Evolutionary conservation across 2,113 vertebrate species (phyloP).

Genomic region (Shinisaurus crocodilurus): DNA sequence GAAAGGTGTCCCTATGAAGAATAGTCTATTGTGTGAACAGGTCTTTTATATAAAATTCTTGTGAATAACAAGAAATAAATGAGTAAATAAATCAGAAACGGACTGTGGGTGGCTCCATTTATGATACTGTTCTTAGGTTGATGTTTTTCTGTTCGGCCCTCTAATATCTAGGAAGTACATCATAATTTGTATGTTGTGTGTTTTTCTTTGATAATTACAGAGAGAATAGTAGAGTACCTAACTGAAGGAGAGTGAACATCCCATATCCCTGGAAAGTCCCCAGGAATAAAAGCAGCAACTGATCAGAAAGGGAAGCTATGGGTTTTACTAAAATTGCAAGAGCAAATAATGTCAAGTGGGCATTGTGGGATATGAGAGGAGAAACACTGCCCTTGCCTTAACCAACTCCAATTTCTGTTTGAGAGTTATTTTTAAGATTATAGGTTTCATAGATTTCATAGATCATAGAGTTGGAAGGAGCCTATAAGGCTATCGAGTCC

Average conservation of each 20-base stretch:
- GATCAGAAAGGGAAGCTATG: background rate
- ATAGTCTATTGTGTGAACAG: background rate
- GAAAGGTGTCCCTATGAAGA: background rate
- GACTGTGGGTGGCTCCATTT: background rate
- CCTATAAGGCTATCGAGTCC: too few species aligned
- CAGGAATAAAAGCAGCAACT: background rate
- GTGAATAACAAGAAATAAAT: background rate
- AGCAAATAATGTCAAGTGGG: too few species aligned
- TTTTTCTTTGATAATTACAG: background rate
- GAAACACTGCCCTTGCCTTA: background rate
- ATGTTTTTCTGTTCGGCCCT: background rate
- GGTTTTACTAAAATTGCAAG: background rate
- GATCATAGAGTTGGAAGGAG: too few species aligned
- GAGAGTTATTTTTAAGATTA: background rate
- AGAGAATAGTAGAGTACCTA: background rate
- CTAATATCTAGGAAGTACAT: background rate
- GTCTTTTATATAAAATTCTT: background rate
- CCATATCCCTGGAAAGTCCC: background rate
- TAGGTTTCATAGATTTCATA: too few species aligned
- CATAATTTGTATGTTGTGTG: background rate
- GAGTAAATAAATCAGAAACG: background rate
- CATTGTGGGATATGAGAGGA: too few species aligned
- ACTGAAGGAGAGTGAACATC: background rate
- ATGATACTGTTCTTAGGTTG: background rate
- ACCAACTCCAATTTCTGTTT: background rate